Conservation (phyloP, 2,797 vertebrate genomes). For the Sebastes itinus region DNA sequence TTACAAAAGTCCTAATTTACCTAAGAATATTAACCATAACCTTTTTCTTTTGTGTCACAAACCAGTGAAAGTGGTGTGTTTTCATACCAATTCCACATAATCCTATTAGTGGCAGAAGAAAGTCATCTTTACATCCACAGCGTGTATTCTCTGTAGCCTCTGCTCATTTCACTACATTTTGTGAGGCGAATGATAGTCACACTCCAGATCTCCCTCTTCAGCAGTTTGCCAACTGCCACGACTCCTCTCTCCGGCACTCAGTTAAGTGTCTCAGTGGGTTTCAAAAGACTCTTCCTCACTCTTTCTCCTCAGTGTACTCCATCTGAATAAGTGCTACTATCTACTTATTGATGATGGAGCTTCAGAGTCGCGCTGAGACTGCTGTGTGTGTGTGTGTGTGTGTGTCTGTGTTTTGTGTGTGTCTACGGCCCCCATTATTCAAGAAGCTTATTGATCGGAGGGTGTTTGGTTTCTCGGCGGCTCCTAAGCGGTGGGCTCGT, state of each 20-base stretch:
- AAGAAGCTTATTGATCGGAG: slow-evolving; percentile 77
- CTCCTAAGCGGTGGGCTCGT: slow-evolving; percentile 67
- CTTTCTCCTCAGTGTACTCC: slow-evolving; percentile 19
- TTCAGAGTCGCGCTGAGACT: slow-evolving; percentile 26
- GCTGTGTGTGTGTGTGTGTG: background rate
- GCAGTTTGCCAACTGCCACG: slow-evolving; percentile 44
- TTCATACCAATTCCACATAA: background rate
- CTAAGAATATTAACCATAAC: no score
- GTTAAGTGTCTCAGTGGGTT: slow-evolving; percentile 58
- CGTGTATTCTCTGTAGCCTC: background rate
- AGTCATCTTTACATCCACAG: background rate
- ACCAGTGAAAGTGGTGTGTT: background rate
- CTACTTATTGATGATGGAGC: slow-evolving; percentile 53
- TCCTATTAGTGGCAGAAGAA: background rate
- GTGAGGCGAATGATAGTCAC: slow-evolving; percentile 30
- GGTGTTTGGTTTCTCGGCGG: slow-evolving; percentile 75
- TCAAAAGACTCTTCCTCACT: slow-evolving; percentile 50
- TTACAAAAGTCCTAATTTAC: no score
- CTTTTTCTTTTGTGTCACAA: background rate
- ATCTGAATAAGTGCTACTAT: slow-evolving; percentile 51
- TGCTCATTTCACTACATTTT: slow-evolving; percentile 27
- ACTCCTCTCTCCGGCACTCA: slow-evolving; percentile 39
- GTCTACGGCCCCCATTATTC: slow-evolving; percentile 63
- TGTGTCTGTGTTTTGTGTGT: slow-evolving; percentile 3
- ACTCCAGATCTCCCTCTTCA: slow-evolving; percentile 50